Evolutionary conservation across 1,140 invertebrate species (phyloP).

Genomic region (Aricia agestis): DNA sequence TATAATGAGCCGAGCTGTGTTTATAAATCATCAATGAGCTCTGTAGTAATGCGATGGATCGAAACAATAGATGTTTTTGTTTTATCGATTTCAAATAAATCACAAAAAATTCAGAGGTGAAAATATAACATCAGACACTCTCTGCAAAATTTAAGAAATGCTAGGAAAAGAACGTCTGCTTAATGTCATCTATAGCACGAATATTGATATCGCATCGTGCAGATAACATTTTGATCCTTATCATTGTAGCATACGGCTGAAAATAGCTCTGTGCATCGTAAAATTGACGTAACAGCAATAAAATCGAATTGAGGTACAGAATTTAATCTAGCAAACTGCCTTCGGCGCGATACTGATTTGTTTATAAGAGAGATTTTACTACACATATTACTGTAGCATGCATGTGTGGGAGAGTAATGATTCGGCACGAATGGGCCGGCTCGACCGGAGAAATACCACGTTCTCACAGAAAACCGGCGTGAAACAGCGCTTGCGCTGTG

Average conservation of each 20-base stretch:
- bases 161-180: background rate
- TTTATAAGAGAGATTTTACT: slow-evolving; percentile 6
- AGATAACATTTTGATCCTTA: background rate
- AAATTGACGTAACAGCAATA: slow-evolving; percentile 13
- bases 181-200: background rate
- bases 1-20: too few relatives aligned
- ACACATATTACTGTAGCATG: background rate
- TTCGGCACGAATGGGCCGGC: too few relatives aligned
- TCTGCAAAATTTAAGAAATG: background rate
- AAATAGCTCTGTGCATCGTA: background rate
- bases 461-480: too few relatives aligned
- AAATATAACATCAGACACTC: background rate
- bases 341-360: slow-evolving; percentile 2
- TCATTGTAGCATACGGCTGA: background rate
- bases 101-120: too few relatives aligned
- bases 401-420: too few relatives aligned
- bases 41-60: too few relatives aligned
- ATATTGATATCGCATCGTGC: background rate
- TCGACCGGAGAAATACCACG: too few relatives aligned
- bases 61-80: too few relatives aligned
- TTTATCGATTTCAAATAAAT: too few relatives aligned
- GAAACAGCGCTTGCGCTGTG: too few relatives aligned
- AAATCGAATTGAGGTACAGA: background rate
- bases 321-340: slow-evolving; percentile 10
- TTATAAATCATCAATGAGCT: too few relatives aligned